Evolutionary conservation across 2,888 invertebrate species (phyloP), one percentile per base, ranked within the genome.

Genomic region (Trichogramma evanescens): DNA sequence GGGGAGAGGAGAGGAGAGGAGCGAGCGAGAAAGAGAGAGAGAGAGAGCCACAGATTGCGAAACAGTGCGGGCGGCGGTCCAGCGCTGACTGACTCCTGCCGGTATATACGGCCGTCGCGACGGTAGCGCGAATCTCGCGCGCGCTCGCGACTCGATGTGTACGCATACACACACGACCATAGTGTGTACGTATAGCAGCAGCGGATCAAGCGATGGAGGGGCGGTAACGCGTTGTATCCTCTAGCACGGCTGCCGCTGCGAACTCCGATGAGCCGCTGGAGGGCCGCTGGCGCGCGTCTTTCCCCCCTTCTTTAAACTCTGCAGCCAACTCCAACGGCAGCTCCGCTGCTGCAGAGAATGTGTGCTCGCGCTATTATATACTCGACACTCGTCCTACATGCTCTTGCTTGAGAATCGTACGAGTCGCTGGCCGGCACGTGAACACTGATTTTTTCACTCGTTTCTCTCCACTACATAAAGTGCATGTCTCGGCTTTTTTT

Each of bases 11-110:
- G 44, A 38, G 57, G 58, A 52, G 8, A 53, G 55, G 55, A 42
- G 44, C 44, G 46, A 65, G 43, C 26, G 10, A 6, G n/a, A 38
- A 9, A 10, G 38, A n/a, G 48, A 9, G 41, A 40, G 58, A 55
- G 56, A 43, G 40, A 59, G 57, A 52, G 8, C 48, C 53, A 57
- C 41, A n/a, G 44, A 42, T 45, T 63, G 43, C 48, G 61, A 63
- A 55, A 62, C 50, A 67, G 73, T 75, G 74, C 77, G 76, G 76
- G 75, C 75, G 77, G 76, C 77, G 76, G 77, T 77, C 75, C 77
- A 76, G 75, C 77, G 76, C 77, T 77, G 76, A 78, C 77, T 78
- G 77, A 77, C 72, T 77, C 70, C 26, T 26, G 13, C 44, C 13
- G 8, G 49, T 5, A 50, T 54, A 56, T 72, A 73, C 72, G 73